Percentiles rank a stretch among this genome's conserved stretches.
phyloP scores from a whole-genome alignment of 2,797 vertebrate genomes.

The Nannoperca obscura region DNA sequence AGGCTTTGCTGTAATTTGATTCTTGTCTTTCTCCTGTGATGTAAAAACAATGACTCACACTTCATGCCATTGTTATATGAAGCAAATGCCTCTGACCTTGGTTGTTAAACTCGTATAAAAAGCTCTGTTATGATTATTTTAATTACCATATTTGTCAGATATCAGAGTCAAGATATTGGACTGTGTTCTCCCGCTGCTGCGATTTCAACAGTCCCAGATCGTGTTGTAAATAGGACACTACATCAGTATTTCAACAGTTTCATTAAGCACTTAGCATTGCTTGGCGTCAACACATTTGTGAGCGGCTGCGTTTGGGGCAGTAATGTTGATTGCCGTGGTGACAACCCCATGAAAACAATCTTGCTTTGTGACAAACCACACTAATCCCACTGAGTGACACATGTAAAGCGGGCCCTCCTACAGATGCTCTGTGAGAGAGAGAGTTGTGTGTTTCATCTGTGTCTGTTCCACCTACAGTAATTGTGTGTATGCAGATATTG shows the following conservation, averaged over 20 bases:
- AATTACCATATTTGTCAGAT: conserved; percentile 21
- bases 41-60: neutral
- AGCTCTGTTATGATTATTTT: conserved; percentile 19
- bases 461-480: conserved; percentile 70
- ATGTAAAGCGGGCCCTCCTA: conserved; percentile 84
- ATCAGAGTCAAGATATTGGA: conserved; percentile 8
- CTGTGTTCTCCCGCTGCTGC: conserved; percentile 1
- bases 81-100: neutral
- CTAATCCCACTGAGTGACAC: conserved; percentile 84
- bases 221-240: conserved; percentile 35
- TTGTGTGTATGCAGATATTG: conserved; percentile 49
- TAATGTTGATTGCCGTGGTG: conserved; percentile 62
- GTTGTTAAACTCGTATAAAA: neutral
- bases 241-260: conserved; percentile 38
- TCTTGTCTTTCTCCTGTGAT: neutral
- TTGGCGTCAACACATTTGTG: conserved; percentile 5
- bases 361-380: conserved; percentile 84
- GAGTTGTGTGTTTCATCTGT: conserved; percentile 65
- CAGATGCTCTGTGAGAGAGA: conserved; percentile 63
- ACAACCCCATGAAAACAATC: conserved; percentile 80
- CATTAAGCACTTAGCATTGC: conserved; percentile 24
- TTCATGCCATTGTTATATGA: conserved; percentile 14
- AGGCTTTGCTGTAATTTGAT: neutral
- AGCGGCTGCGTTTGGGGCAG: conserved; percentile 45
- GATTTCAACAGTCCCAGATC: conserved; percentile 15